Evolutionary conservation across 2,888 invertebrate genomes (phyloP).

Genomic region (Campoplex nolae): DNA sequence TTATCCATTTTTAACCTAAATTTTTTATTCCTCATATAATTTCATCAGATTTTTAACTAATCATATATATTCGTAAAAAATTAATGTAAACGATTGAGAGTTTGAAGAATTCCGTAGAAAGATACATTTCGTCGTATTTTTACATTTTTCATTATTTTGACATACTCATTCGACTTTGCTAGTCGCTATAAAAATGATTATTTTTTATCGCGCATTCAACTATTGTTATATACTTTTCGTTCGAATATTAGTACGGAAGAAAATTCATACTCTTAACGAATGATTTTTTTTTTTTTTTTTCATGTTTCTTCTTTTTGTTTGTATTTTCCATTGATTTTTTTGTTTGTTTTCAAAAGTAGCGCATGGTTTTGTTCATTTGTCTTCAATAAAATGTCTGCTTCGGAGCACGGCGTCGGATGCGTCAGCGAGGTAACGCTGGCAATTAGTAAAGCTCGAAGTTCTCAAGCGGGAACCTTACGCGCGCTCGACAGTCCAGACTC

Average conservation of each 20-base stretch:
- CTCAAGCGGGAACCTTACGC: constrained; percentile 76
- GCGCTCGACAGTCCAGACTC: constrained; percentile 82
- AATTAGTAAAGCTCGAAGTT: constrained; percentile 82
- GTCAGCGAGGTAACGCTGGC: constrained; percentile 83
- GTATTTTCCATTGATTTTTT: constrained; percentile 52
- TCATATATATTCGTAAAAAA: not conserved
- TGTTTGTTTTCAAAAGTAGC: constrained; percentile 72
- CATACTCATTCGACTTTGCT: not conserved
- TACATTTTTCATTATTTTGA: not conserved
- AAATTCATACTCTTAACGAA: not conserved
- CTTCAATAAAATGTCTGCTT: constrained; percentile 80
- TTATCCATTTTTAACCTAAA: not conserved
- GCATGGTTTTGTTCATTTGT: constrained; percentile 72
- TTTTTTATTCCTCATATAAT: not conserved
- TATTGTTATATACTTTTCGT: not conserved
- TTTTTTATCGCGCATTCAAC: not conserved
- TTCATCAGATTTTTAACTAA: constrained; percentile 25
- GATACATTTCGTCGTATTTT: not conserved
- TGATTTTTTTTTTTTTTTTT: not conserved
- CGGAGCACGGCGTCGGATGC: constrained; percentile 81
- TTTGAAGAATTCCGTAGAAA: not conserved
- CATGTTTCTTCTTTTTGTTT: not conserved
- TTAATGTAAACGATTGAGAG: not conserved
- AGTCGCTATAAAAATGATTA: not conserved
- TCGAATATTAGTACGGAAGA: not conserved